Base-by-base conservation (phyloP, 2,888 invertebrate species). In the Trichopria drosophilae region DNA sequence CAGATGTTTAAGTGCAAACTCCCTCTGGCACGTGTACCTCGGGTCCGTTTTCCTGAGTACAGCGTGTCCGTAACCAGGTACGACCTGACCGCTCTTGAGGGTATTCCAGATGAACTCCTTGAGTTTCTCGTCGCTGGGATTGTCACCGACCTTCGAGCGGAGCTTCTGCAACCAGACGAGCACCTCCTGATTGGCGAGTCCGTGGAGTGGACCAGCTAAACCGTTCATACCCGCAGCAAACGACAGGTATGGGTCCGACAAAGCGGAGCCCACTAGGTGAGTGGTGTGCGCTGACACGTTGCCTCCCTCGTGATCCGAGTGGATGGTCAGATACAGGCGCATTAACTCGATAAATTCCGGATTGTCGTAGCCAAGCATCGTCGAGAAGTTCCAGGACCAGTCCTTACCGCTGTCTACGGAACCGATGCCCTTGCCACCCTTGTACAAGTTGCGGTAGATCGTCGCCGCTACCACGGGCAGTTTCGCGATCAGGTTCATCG, bases 101-200 rank as follows among this genome's bases (percentile, higher is more conserved):
- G 96, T 97, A 77, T 93, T 95, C 93, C 94, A 93, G 72, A 99
- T 92, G 80, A 95, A 98, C 42, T 97, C 94, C 76, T 93, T 93
- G 46, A 99, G 81, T 66, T 93, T 84, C 0, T 96, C 90, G 75
- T 97, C 94, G 12, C 90, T 86, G 57, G 90, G 87, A 69, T 85
- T 86, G 65, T 89, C 87, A 43, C 93, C 93, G 40, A 98, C 82
- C 71, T 92, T 87, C 66, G 87, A 81, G 61, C 89, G 88, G 23
- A 98, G 79, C 76, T 95, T 96, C 69, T 90, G 87, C 65, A 99
- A 75, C 93, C 97, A 99, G 10, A 96, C 80, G 53, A 99, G 82
- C 51, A 83, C 82, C 78, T 93, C 94, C 79, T 96, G 95, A 78
- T 95, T 96, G 57, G 96, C 96, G 15, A 96, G 82, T 53, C 96